Evolutionary conservation across 2,797 vertebrate species (phyloP).

Genomic region (Podargus strigoides): DNA sequence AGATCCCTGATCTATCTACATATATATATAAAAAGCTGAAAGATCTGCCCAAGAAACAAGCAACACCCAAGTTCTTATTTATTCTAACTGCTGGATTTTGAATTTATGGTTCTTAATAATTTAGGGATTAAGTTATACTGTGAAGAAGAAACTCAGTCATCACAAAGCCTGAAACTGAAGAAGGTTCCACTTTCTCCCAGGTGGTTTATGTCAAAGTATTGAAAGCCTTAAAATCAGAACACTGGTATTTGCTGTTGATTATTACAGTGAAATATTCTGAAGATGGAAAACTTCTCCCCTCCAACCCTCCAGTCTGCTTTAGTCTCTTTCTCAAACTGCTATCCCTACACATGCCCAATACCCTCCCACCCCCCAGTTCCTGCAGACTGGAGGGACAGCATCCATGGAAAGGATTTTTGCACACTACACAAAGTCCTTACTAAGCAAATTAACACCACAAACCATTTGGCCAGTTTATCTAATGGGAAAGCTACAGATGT

Average conservation of each 20-base stretch:
- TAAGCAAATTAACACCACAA: neutral
- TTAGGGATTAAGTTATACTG: neutral
- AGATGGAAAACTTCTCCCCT: neutral
- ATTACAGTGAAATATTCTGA: neutral
- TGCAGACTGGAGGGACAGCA: neutral
- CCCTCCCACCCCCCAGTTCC: neutral
- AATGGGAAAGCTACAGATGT: neutral
- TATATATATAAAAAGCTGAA: neutral
- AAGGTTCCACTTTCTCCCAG: neutral
- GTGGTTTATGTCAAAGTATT: neutral
- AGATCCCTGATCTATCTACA: neutral
- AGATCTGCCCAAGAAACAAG: neutral
- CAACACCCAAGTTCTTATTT: neutral
- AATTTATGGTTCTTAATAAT: neutral
- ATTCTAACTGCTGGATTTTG: neutral
- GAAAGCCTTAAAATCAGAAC: neutral
- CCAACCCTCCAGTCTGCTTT: neutral
- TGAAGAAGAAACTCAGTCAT: neutral
- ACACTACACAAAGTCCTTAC: neutral
- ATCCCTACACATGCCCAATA: neutral
- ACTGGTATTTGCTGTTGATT: neutral
- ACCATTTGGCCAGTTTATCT: neutral
- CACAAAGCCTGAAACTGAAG: neutral
- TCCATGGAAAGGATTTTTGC: fast-evolving
- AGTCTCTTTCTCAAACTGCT: neutral